Base-by-base conservation (phyloP, 2,797 vertebrate genomes). In the Pygocentrus nattereri region DNA sequence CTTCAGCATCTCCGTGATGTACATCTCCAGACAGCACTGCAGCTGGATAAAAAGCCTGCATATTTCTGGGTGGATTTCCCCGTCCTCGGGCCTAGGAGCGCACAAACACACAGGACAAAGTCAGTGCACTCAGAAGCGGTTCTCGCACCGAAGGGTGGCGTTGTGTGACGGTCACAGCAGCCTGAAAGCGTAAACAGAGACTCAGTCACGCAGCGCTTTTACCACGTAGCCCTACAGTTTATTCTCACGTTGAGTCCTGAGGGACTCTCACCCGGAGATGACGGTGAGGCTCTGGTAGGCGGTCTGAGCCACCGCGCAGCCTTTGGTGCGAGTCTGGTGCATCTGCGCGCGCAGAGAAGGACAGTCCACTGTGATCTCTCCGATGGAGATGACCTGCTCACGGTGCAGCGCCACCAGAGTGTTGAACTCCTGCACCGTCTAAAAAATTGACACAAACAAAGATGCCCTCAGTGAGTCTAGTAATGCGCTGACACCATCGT, bases 11-110 rank as follows among this genome's bases (percentile, higher is more conserved):
- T 99, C 98, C 11, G 97, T 97, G 58, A 98, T 96, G 87, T 99
- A 99, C 98, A 99, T 99, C 95, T 99, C 98, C 92, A 99, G 94
- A 91, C 97, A 99, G 90, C 98, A 98, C 88, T 99, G 98, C 85
- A 99, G 93, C 94, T 99, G 98, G 91, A 99, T 98, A 88, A 97
- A 99, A 85, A 99, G 94, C 79, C 97, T 94, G 85, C 97, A 99
- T 90, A 99, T 98, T 94, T 99, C 98, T 70, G 97, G 97, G 81
- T 98, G 96, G 91, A 99, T 98, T 90, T 99, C 97, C 79, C 96
- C 97, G 86, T 99, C 97, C 95, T 98, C 98, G 34, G 96, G 96
- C 82, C 98, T 76, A n/a, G 16, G 11, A 10, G 56, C 7, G 54
- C 62, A 47, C 7, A 78, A 47, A 41, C 10, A 81, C 16, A 76